phyloP scores from a whole-genome alignment of 2,797 vertebrate genomes.

The Bryconaethiops microstoma region DNA sequence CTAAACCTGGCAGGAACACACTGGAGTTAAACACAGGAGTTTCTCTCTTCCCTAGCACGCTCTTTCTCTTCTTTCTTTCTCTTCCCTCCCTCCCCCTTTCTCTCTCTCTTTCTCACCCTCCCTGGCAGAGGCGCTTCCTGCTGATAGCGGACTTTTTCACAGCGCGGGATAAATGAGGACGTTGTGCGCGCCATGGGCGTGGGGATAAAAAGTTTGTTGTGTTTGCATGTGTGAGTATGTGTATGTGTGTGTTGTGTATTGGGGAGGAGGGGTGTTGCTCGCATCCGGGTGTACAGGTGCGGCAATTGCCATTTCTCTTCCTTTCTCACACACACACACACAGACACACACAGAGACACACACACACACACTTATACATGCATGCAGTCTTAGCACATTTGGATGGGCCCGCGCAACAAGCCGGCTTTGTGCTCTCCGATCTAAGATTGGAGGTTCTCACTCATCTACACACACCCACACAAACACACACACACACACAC shows the following conservation, averaged over 20 bases:
- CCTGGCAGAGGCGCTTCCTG: constrained; percentile 80
- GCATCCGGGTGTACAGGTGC: constrained; percentile 66
- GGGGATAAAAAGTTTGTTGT: constrained; percentile 54
- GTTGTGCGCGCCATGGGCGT: constrained; percentile 53
- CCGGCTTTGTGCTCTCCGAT: constrained; percentile 57
- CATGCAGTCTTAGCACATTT: neutral
- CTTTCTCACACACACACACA: constrained; percentile 38
- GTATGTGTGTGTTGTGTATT: constrained; percentile 32
- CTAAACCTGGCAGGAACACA: constrained; percentile 76
- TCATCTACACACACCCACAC: constrained; percentile 1
- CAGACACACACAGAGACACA: no score
- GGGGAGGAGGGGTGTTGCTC: constrained; percentile 23
- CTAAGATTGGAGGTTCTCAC: constrained; percentile 24
- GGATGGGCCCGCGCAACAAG: constrained; percentile 55
- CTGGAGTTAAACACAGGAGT: constrained; percentile 72
- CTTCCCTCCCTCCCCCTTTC: constrained; percentile 31
- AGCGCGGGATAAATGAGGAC: constrained; percentile 60
- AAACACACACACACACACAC: neutral
- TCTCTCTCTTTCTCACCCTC: constrained; percentile 45
- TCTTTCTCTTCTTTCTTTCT: constrained; percentile 17
- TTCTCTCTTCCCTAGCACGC: constrained; percentile 58
- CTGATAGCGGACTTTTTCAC: constrained; percentile 75
- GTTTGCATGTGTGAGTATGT: constrained; percentile 46
- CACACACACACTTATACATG: neutral
- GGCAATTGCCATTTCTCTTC: constrained; percentile 44